Evolutionary conservation across 2,888 invertebrate genomes (phyloP), one percentile per base, ranked within the genome.

Genomic region (Neuroscelio doddi): DNA sequence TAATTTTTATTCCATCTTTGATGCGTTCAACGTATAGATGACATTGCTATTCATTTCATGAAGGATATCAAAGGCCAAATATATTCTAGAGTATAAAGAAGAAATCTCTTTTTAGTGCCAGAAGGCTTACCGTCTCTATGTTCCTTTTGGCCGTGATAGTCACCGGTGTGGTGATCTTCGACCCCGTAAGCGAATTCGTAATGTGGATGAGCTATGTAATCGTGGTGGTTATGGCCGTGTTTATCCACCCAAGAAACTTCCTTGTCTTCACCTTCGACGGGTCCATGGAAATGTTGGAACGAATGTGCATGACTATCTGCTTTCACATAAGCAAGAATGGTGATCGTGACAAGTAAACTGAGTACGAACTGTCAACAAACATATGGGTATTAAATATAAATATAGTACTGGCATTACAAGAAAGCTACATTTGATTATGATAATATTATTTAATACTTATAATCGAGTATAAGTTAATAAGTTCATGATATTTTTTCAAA

Each of bases 61-160:
- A 14, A 36, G 32, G 21, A 21, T 36, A 41, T 46, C 50, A 50
- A 58, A 47, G 50, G 8, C 24, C 29, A 17, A 45, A 45, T 45
- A 16, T 49, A 44, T 44, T 45, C 53, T 29, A 10, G 29, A 14
- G 26, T 24, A 15, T 36, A 46, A 39, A 49, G 27, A n/a, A 36
- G 32, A 14, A 57, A 49, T 50, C n/a, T 39, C 50, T 44, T 57
- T 50, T 45, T 42, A 56, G 32, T 49, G 21, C 17, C 16, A 5
- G 12, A 4, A 15, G 32, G 42, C 73, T 76, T 66, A 82, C 86
- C 85, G 53, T 86, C 85, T 16, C 85, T 77, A 53, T 81, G 79
- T 65, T 86, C 86, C 68, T 85, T 84, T 63, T 85, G 85, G 0
- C 83, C 82, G 64, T 86, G 85, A 52, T 79, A 79, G 70, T 85